These are phyloP conservation scores for Solea solea DNA, from an alignment of 2,113 vertebrate species.

Conservation along the genomic window DNA sequence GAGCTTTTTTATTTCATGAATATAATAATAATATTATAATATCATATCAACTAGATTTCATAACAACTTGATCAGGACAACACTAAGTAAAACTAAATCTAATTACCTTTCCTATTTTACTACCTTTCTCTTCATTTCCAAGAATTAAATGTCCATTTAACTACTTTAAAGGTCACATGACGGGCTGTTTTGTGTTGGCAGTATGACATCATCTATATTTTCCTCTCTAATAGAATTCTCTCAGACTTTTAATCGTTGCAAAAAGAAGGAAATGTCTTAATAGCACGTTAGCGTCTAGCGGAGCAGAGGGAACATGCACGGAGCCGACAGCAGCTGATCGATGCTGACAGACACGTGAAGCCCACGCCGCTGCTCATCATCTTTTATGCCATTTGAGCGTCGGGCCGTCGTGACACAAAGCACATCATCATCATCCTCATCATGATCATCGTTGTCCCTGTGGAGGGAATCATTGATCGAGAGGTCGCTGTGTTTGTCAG, in stretches of 20 bases:
- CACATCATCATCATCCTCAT: slow-evolving; percentile 49
- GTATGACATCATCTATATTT: slow-evolving; percentile 16
- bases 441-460: too few species aligned
- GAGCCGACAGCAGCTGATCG: slow-evolving; percentile 56
- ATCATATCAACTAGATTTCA: too few species aligned
- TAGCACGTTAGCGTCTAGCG: slow-evolving; percentile 53
- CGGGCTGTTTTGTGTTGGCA: slow-evolving; percentile 8
- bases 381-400: slow-evolving; percentile 58
- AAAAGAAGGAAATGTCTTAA: slow-evolving; percentile 49
- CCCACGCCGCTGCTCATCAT: slow-evolving; percentile 60
- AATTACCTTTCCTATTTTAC: too few species aligned
- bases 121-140: too few species aligned
- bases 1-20: too few species aligned
- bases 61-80: too few species aligned
- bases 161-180: background rate
- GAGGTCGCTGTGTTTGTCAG: slow-evolving; percentile 18
- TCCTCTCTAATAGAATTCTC: slow-evolving; percentile 38
- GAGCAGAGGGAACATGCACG: slow-evolving; percentile 44
- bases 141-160: slow-evolving; percentile 16
- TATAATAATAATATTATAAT: too few species aligned
- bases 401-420: slow-evolving; percentile 41
- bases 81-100: too few species aligned
- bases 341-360: slow-evolving; percentile 61
- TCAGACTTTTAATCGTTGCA: slow-evolving; percentile 24
- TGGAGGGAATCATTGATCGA: slow-evolving; percentile 58